Base-by-base conservation (phyloP, 2,888 invertebrate genomes). In the Geotrupes spiniger region DNA sequence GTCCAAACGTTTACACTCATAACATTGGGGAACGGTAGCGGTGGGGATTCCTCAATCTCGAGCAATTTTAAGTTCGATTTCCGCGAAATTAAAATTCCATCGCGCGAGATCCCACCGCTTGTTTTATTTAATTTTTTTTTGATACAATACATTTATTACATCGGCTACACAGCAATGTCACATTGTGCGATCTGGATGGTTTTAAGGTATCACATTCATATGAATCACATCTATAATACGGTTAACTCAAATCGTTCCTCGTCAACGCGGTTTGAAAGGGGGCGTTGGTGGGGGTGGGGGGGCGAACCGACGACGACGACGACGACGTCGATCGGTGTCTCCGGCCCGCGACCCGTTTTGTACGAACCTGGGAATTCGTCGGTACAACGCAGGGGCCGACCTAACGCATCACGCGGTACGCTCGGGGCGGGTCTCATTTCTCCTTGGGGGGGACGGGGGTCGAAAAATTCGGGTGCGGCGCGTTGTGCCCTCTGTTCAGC, bases 401-500 rank as follows among this genome's bases (percentile, higher is more conserved):
- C n/a, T 3, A 5, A 14, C 17, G 15, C 12, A 36, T 16, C 36
- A n/a, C 17, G 11, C 11, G 2, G 15, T 16, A 36, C 15, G 15
- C n/a, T 16, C 15, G n/a, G 36, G 17, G 15, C n/a, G n/a, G n/a
- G 11, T 14, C 12, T 9, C 12, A 10, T 36, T 15, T 15, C 9
- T 14, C 17, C 12, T 16, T 36, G n/a, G n/a, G 15, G 4, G 43
- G 36, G 8, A 26, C 36, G 12, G 41, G 27, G 17, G 44, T 16
- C 8, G 46, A 31, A 37, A 8, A n/a, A 15, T 26, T 33, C n/a
- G 33, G 33, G 10, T 8, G 33, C 9, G 33, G 33, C 21, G 21
- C 38, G 29, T 42, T 29, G 21, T 49, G 49, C 42, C 59, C 58
- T 42, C 61, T 74, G 74, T 85, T 85, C 71, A 85, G 77, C 63